phyloP scores from a whole-genome alignment of 2,888 invertebrate species.

The Scaptomyza cyrtandrae region DNA sequence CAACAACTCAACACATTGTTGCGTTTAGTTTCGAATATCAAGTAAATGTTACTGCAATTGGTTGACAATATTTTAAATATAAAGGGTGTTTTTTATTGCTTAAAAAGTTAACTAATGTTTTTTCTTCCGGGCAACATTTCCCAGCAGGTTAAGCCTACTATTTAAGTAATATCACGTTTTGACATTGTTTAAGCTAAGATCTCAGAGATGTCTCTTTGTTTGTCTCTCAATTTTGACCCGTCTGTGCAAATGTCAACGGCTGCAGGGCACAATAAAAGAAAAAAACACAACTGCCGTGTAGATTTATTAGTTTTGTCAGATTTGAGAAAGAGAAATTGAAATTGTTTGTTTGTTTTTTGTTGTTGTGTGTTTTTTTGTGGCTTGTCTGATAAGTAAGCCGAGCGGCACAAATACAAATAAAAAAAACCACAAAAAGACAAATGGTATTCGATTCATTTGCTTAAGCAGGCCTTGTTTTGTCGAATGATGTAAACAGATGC shows the following conservation, averaged over 20 bases:
- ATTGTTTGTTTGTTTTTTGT: conserved; percentile 23
- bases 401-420: conserved; percentile 2
- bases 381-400: conserved; percentile 68
- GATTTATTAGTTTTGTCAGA: conserved; percentile 63
- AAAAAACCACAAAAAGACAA: conserved; percentile 28
- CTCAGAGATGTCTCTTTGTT: conserved; percentile 38
- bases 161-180: conserved; percentile 37
- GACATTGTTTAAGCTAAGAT: conserved; percentile 17
- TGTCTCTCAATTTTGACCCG: conserved; percentile 53
- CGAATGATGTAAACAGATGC: conserved; percentile 18
- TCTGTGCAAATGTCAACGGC: conserved; percentile 60
- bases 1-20: neutral
- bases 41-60: conserved; percentile 14
- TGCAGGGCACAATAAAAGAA: conserved; percentile 45
- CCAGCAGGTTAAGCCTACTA: conserved; percentile 7
- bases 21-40: conserved; percentile 32
- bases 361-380: conserved; percentile 24
- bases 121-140: neutral
- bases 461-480: conserved; percentile 23
- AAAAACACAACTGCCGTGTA: conserved; percentile 13
- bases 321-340: conserved; percentile 69
- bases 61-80: conserved; percentile 4
- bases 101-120: neutral
- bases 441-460: conserved; percentile 43
- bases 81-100: conserved; percentile 5